These are phyloP conservation scores for Xylota segnis DNA, from an alignment of 2,888 invertebrate genomes.

Conservation along the genomic window DNA sequence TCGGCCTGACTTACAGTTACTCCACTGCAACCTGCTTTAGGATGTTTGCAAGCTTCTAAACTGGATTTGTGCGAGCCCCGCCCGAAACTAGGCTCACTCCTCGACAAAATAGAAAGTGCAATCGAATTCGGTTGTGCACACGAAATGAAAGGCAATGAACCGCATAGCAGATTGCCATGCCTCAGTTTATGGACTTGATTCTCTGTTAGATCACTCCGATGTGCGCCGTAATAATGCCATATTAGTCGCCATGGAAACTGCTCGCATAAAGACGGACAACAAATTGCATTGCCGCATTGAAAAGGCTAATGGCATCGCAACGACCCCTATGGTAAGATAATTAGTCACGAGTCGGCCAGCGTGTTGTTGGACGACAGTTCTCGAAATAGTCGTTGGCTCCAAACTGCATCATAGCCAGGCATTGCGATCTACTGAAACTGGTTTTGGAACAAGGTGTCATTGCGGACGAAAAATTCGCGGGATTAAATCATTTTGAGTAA, in stretches of 20 bases:
- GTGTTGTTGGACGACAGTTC: slow-evolving; percentile 54
- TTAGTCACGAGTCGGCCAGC: slow-evolving; percentile 70
- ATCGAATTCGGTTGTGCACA: slow-evolving; percentile 64
- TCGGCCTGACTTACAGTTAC: slow-evolving; percentile 33
- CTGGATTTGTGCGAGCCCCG: slow-evolving; percentile 54
- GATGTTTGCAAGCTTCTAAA: slow-evolving; percentile 51
- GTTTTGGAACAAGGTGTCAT: slow-evolving; percentile 66
- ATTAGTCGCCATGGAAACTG: slow-evolving; percentile 38
- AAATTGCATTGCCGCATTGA: slow-evolving; percentile 66
- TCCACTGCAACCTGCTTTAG: slow-evolving; percentile 39
- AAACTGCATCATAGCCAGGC: slow-evolving; percentile 44
- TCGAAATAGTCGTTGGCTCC: slow-evolving; percentile 54
- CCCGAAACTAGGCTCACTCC: slow-evolving; percentile 51
- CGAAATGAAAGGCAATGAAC: slow-evolving; percentile 68
- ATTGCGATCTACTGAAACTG: slow-evolving; percentile 46
- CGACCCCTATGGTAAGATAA: slow-evolving; percentile 74
- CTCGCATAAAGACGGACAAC: slow-evolving; percentile 63
- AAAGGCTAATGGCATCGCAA: slow-evolving; percentile 69
- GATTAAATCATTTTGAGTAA: slow-evolving; percentile 69
- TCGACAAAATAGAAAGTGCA: slow-evolving; percentile 73
- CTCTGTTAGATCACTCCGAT: slow-evolving; percentile 57
- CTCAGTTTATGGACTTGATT: slow-evolving; percentile 67
- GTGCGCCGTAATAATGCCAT: slow-evolving; percentile 58
- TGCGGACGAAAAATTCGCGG: slow-evolving; percentile 53
- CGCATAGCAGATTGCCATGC: slow-evolving; percentile 50